Conservation (phyloP, 2,113 vertebrate species). For the Turdus rufiventris region DNA sequence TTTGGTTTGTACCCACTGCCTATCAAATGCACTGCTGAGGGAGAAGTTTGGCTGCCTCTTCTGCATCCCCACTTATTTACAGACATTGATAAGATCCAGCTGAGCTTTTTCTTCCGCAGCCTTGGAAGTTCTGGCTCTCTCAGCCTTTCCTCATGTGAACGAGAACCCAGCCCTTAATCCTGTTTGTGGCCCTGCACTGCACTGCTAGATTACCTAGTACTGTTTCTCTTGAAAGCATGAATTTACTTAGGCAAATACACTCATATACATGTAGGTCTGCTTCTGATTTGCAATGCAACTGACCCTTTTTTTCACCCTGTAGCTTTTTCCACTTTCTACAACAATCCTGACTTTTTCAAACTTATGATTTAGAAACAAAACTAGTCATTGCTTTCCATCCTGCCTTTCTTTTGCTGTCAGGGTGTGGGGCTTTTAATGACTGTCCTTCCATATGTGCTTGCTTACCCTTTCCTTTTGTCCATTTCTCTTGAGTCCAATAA, state of each 20-base stretch:
- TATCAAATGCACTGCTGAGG: neutral
- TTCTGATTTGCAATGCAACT: neutral
- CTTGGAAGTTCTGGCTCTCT: neutral
- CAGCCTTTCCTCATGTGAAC: neutral
- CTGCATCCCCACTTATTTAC: neutral
- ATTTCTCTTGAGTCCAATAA: neutral
- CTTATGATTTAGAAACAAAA: neutral
- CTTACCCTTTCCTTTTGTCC: neutral
- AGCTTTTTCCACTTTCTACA: neutral
- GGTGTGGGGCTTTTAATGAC: accelerated
- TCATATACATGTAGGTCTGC: neutral
- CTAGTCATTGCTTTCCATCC: neutral
- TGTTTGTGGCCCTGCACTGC: neutral
- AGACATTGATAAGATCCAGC: neutral
- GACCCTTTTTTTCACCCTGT: neutral
- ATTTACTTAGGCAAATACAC: neutral
- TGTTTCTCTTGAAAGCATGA: neutral
- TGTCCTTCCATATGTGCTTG: neutral
- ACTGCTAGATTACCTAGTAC: neutral
- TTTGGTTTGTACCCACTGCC: neutral
- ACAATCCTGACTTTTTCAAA: neutral
- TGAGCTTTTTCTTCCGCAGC: neutral
- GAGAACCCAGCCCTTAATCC: neutral
- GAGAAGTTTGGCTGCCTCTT: neutral
- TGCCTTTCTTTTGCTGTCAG: neutral